Evolutionary conservation across 1,140 invertebrate genomes (phyloP).

Genomic region (Ceratosolen solmsi): DNA sequence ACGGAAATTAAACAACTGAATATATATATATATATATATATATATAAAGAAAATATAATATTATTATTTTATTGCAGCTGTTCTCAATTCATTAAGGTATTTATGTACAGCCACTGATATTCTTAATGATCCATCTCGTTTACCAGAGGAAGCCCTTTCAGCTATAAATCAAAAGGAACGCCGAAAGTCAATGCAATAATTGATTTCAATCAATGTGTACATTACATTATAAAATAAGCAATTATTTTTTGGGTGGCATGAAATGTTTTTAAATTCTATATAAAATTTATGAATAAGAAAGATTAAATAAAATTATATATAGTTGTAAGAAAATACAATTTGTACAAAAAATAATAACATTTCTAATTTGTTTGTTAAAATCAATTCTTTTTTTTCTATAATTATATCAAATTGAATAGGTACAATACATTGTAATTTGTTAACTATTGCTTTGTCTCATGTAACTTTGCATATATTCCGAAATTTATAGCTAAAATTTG

Average conservation of each 20-base stretch:
- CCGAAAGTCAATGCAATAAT: constrained; percentile 65
- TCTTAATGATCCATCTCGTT: constrained; percentile 86
- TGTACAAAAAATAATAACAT: constrained; percentile 39
- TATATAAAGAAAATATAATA: too few relatives aligned
- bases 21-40: too few relatives aligned
- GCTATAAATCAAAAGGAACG: constrained; percentile 72
- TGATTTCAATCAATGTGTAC: constrained; percentile 46
- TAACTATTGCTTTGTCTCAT: constrained; percentile 14
- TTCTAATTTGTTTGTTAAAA: neutral
- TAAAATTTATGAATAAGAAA: constrained; percentile 31
- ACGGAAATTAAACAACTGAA: too few relatives aligned
- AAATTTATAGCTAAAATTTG: constrained; percentile 16
- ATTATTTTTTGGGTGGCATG: constrained; percentile 1
- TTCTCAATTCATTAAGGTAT: constrained; percentile 91
- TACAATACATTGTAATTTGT: constrained; percentile 22
- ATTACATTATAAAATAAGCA: constrained; percentile 40
- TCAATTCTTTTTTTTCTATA: constrained; percentile 30
- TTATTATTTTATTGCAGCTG: constrained; percentile 88
- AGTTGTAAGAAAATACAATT: constrained; percentile 32
- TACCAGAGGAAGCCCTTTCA: constrained; percentile 88
- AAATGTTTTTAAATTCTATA: constrained; percentile 40
- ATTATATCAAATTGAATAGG: constrained; percentile 11
- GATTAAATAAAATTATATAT: constrained; percentile 47
- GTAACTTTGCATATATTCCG: constrained; percentile 13
- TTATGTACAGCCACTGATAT: constrained; percentile 95